These are phyloP conservation scores for Eulacestoma nigropectus DNA, from an alignment of 2,113 vertebrate species.

Conservation along the genomic window DNA sequence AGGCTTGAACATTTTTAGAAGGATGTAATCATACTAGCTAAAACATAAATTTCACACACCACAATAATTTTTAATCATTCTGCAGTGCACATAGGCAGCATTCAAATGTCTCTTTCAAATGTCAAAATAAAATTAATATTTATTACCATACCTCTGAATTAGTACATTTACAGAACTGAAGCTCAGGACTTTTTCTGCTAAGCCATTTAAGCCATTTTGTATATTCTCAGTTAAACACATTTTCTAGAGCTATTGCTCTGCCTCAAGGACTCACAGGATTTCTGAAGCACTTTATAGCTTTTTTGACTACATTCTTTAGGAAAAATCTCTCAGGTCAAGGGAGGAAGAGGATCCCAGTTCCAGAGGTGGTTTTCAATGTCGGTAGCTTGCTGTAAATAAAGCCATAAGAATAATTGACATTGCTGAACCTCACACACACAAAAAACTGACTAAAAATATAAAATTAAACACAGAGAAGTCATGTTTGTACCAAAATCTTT, in stretches of 20 bases:
- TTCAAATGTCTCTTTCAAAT: constrained; percentile 72
- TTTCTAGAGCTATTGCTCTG: constrained; percentile 36
- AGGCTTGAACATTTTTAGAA: constrained; percentile 69
- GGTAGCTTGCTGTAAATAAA: background rate
- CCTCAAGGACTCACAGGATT: background rate
- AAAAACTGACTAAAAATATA: background rate
- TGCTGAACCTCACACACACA: background rate
- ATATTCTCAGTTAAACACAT: constrained; percentile 8
- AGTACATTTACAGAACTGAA: constrained; percentile 38
- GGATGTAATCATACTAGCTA: constrained; percentile 67
- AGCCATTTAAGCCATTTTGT: constrained; percentile 6
- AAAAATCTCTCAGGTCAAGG: background rate
- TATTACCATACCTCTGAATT: constrained; percentile 70
- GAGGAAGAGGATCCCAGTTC: background rate
- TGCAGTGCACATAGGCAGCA: constrained; percentile 52
- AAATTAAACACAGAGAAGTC: background rate
- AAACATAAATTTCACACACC: constrained; percentile 73
- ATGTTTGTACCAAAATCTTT: background rate
- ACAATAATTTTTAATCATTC: constrained; percentile 76
- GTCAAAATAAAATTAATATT: constrained; percentile 79
- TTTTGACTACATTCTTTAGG: background rate
- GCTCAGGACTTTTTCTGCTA: constrained; percentile 4
- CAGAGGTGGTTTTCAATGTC: background rate
- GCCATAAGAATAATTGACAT: background rate
- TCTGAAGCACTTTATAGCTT: background rate